Percentiles rank a stretch among this genome's conserved stretches.
Evolutionary conservation across 2,797 vertebrate genomes (phyloP).

Genomic region (Labeo calbasu): DNA sequence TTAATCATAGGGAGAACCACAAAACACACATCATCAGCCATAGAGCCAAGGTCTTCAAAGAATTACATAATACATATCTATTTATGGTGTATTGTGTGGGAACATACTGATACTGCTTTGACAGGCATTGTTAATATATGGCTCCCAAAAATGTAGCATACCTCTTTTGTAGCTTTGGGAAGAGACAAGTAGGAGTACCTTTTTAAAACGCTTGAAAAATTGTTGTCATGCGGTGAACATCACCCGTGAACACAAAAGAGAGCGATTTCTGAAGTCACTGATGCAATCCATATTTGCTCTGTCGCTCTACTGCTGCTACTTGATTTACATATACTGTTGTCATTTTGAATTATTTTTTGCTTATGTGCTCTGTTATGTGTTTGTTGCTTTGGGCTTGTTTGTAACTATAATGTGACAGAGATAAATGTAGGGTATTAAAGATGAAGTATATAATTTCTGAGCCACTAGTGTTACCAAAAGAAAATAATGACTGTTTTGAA

Average conservation of each 20-base stretch:
- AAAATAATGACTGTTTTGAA: slow-evolving; percentile 13
- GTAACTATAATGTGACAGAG: background rate
- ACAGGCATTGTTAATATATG: slow-evolving; percentile 29
- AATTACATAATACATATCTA: slow-evolving; percentile 23
- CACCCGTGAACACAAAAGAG: slow-evolving; percentile 5
- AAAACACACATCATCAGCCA: slow-evolving; percentile 14
- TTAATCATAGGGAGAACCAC: slow-evolving; percentile 26
- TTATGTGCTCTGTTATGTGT: background rate
- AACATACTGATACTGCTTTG: slow-evolving; percentile 30
- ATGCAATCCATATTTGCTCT: background rate
- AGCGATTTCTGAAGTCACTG: background rate
- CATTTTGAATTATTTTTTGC: background rate
- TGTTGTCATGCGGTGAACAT: slow-evolving; percentile 25
- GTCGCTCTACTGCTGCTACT: background rate
- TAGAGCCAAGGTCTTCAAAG: slow-evolving; percentile 19
- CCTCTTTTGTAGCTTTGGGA: slow-evolving; percentile 10
- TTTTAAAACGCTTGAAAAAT: background rate
- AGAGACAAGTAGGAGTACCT: background rate
- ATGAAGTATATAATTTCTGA: slow-evolving; percentile 11
- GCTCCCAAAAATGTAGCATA: slow-evolving; percentile 14
- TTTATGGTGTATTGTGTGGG: slow-evolving; percentile 4
- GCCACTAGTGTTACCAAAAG: background rate
- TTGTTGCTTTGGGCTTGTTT: slow-evolving; percentile 24
- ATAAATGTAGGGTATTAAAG: slow-evolving; percentile 6
- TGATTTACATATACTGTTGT: background rate